phyloP scores from a whole-genome alignment of 37 sponge, comb jelly and placozoan genomes.

The Ianthella basta region DNA sequence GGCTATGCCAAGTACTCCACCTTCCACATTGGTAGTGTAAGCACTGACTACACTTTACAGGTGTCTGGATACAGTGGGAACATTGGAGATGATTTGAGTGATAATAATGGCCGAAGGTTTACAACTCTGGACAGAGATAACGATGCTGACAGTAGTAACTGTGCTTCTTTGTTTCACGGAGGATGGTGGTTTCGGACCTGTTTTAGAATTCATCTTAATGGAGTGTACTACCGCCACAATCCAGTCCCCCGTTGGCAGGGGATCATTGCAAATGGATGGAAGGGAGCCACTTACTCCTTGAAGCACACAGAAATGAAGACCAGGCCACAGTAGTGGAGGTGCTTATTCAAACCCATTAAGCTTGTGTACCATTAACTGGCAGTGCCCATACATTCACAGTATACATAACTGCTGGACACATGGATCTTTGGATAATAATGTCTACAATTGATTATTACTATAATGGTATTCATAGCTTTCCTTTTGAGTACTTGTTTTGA shows the following conservation, averaged over 20 bases:
- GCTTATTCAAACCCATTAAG: no score
- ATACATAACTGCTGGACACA: no score
- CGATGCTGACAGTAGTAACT: background rate
- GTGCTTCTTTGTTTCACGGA: slow-evolving; percentile 1
- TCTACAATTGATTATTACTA: no score
- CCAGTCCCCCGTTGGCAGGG: slow-evolving; percentile 19
- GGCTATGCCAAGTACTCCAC: background rate
- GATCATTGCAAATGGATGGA: background rate
- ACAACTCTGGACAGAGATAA: slow-evolving; percentile 26
- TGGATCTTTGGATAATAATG: no score
- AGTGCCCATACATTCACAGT: no score
- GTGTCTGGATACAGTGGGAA: background rate
- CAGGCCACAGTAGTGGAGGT: background rate
- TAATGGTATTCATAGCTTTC: no score
- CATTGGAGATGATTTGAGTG: background rate
- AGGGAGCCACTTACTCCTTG: slow-evolving; percentile 12
- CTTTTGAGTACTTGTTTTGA: no score
- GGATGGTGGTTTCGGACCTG: slow-evolving; percentile 37
- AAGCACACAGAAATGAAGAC: slow-evolving; percentile 25
- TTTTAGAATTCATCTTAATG: slow-evolving; percentile 5
- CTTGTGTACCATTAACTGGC: no score
- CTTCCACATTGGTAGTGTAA: background rate
- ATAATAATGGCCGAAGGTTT: slow-evolving; percentile 9
- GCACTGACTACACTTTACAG: background rate
- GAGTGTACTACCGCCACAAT: background rate